These are phyloP conservation scores for Morpho achilles DNA, from an alignment of 2,888 invertebrate species.

Conservation along the genomic window DNA sequence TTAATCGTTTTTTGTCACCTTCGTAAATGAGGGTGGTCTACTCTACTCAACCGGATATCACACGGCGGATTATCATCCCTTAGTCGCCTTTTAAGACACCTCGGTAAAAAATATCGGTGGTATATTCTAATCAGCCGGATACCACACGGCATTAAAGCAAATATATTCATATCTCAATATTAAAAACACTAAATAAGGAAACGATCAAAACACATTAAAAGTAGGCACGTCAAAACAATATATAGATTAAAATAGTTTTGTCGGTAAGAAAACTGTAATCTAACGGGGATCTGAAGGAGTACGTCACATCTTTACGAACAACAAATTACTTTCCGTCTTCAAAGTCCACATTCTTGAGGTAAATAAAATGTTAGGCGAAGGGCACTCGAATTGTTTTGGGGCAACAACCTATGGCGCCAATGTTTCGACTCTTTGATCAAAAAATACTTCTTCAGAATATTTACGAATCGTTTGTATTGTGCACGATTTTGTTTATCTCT, in stretches of 20 bases:
- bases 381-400: constrained; percentile 41
- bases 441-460: constrained; percentile 54
- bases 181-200: too few species aligned
- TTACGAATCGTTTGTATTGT: constrained; percentile 37
- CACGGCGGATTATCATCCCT: too few species aligned
- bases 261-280: constrained; percentile 43
- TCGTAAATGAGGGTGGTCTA: too few species aligned
- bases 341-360: constrained; percentile 67
- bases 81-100: too few species aligned
- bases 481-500: constrained; percentile 3
- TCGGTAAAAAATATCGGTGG: too few species aligned
- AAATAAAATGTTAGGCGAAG: constrained; percentile 57
- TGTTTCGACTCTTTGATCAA: constrained; percentile 55
- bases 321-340: constrained; percentile 68
- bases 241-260: constrained; percentile 41
- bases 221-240: constrained; percentile 11
- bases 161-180: too few species aligned
- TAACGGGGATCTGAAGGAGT: constrained; percentile 48
- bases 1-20: too few species aligned
- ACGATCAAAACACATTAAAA: neutral
- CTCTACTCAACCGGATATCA: too few species aligned
- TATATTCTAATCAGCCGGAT: too few species aligned
- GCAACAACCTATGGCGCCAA: constrained; percentile 41
- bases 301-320: constrained; percentile 49
- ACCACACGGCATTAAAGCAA: too few species aligned